Conservation (phyloP, 1,140 invertebrate species). For the Heliconius nattereri region DNA sequence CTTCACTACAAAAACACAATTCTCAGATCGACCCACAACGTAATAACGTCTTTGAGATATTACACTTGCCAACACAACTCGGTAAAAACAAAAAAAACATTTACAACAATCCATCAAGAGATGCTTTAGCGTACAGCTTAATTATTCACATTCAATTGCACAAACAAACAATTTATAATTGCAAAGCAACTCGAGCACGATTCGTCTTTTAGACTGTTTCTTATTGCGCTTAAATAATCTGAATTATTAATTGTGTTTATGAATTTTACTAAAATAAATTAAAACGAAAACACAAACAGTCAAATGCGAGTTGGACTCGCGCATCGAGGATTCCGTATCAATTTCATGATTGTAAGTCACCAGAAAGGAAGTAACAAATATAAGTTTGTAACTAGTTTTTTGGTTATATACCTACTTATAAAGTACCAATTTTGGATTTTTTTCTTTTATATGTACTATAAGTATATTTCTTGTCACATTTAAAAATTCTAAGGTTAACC, state of each 20-base stretch:
- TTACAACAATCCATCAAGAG: constrained; percentile 66
- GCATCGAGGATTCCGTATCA: no score
- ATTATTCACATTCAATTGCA: constrained; percentile 72
- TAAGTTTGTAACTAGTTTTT: no score
- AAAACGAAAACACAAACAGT: neutral
- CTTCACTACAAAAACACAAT: constrained; percentile 49
- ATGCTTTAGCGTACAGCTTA: constrained; percentile 64
- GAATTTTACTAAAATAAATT: constrained; percentile 31
- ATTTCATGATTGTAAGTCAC: no score
- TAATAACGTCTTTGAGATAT: constrained; percentile 60
- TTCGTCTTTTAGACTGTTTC: neutral
- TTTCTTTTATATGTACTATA: no score
- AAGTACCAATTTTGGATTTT: no score
- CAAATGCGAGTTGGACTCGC: no score
- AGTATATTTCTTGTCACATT: no score
- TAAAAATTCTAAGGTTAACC: no score
- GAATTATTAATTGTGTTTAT: neutral
- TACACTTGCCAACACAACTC: constrained; percentile 65
- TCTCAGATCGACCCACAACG: constrained; percentile 54
- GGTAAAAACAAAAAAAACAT: constrained; percentile 53
- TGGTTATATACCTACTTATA: no score
- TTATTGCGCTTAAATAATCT: neutral
- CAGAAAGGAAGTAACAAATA: no score
- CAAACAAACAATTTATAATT: constrained; percentile 67
- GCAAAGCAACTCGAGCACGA: constrained; percentile 30